Conservation (phyloP, 37 sponge, comb jelly and placozoan genomes). For the Chondrilla cf. caribensis region DNA sequence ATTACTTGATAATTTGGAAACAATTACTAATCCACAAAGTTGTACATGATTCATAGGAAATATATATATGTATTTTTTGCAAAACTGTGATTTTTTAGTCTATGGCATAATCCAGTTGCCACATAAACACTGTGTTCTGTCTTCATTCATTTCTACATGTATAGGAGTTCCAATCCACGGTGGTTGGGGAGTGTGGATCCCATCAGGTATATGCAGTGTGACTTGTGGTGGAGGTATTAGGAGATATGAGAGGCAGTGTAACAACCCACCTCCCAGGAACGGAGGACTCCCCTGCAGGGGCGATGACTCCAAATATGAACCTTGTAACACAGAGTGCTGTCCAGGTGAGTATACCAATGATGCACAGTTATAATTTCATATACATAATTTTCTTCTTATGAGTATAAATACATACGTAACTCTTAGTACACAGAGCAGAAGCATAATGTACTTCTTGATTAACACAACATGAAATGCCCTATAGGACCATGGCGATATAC, state of each 20-base stretch:
- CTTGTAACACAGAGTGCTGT: constrained; percentile 26
- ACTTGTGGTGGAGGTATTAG: constrained; percentile 19
- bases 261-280: constrained; percentile 12
- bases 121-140: no score
- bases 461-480: not conserved
- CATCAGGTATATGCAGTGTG: constrained; percentile 9
- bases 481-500: no score
- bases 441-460: not conserved
- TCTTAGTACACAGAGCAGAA: not conserved
- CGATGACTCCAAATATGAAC: constrained; percentile 21
- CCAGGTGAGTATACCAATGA: not conserved
- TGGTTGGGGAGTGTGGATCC: constrained; percentile 5
- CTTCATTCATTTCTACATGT: no score
- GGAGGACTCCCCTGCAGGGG: not conserved
- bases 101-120: not conserved
- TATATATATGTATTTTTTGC: no score
- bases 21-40: no score
- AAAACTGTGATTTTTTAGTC: not conserved
- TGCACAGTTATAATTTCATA: not conserved
- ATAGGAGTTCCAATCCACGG: not conserved
- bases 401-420: not conserved
- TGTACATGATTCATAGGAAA: no score
- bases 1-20: no score
- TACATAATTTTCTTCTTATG: not conserved
- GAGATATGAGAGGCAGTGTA: constrained; percentile 17